Evolutionary conservation across 2,113 vertebrate genomes (phyloP).

Genomic region (Bettongia penicillata): DNA sequence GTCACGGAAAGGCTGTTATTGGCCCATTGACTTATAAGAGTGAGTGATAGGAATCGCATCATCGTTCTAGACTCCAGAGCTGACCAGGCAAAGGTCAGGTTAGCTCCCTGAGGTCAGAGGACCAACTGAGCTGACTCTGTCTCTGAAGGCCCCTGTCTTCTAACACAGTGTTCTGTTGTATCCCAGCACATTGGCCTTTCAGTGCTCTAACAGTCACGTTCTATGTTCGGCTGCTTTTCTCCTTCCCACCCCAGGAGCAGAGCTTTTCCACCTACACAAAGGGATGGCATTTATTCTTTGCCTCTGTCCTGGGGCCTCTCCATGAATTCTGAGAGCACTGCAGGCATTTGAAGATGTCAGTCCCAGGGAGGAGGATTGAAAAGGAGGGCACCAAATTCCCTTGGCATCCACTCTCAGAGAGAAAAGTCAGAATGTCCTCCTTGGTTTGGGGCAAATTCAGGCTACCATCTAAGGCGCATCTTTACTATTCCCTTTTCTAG

Average conservation of each 20-base stretch:
- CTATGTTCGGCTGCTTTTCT: neutral
- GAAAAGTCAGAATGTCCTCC: neutral
- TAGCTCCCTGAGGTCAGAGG: neutral
- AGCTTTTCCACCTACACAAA: neutral
- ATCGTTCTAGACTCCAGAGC: neutral
- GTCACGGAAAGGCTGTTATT: neutral
- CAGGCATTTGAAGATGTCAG: neutral
- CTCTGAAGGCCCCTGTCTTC: neutral
- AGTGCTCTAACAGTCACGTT: neutral
- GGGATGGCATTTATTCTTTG: neutral
- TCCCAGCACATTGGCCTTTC: neutral
- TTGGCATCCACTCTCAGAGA: neutral
- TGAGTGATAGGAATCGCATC: neutral
- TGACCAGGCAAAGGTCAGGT: neutral
- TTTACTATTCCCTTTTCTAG: neutral
- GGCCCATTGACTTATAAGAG: neutral
- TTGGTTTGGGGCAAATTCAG: neutral
- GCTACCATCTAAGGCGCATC: neutral
- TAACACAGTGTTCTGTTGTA: neutral
- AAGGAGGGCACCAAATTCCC: neutral
- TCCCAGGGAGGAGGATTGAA: neutral
- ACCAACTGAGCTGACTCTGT: neutral
- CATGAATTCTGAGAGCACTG: neutral
- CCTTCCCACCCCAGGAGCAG: neutral
- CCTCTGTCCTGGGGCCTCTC: neutral